phyloP scores from a whole-genome alignment of 2,113 vertebrate species.

The Acanthisitta chloris region DNA sequence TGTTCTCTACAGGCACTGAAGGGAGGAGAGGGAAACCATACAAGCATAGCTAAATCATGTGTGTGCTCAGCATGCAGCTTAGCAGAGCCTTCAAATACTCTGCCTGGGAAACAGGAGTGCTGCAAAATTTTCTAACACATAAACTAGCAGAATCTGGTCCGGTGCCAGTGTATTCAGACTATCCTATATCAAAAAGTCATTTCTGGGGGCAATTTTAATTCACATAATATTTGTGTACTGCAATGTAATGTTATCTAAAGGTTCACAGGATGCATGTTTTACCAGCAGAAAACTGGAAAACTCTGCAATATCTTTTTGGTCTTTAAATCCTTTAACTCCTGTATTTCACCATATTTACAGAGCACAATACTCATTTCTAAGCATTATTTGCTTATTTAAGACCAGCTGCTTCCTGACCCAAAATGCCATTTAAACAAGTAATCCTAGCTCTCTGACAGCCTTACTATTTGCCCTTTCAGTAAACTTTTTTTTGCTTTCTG shows the following conservation, averaged over 20 bases:
- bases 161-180: not conserved
- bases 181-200: not conserved
- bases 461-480: constrained; percentile 16
- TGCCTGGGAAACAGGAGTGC: accelerated
- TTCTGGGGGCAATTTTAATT: not conserved
- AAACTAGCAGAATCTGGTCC: not conserved
- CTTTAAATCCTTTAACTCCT: not conserved
- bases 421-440: constrained; percentile 41
- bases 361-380: not conserved
- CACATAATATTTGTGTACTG: not conserved
- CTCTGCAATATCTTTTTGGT: not conserved
- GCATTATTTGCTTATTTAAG: constrained; percentile 23
- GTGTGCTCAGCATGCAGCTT: not conserved
- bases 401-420: constrained; percentile 10
- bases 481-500: not conserved
- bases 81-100: not conserved
- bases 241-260: not conserved
- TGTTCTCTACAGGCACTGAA: not conserved
- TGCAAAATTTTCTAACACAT: not conserved
- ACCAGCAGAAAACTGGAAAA: not conserved
- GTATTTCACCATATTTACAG: not conserved
- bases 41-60: not conserved
- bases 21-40: not conserved
- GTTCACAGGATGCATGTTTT: not conserved
- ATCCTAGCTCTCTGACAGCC: constrained; percentile 25